Base-by-base conservation (phyloP, 1,140 invertebrate species). In the Aphaenogaster rudis region DNA sequence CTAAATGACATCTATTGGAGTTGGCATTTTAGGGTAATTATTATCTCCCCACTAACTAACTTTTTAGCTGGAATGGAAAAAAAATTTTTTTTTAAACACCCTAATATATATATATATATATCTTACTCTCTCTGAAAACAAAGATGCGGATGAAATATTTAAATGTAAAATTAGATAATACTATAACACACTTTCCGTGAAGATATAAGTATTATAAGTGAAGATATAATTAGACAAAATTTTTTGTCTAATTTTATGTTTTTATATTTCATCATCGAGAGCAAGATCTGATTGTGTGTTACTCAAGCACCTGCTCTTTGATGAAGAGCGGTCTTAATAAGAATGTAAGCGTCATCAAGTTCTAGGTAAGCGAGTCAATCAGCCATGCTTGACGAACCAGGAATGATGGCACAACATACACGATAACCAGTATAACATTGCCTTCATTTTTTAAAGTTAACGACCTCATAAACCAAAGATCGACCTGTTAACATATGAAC, bases 381-480 rank as follows among this genome's bases (percentile, higher is more conserved):
- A 54, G 39, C 48, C 74, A 88, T 81, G 84, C 74, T 74, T 89
- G 81, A 78, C 74, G 54, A 84, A 84, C 71, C 36, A 61, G 67
- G 80, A 88, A 86, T 76, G 42, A 61, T 69, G 52, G 5, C 63
- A 54, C 88, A 85, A 78, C 79, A 78, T 57, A 64, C 54, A 36
- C 74, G 61, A 67, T 79, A 69, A 71, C 69, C 77, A 82, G 61
- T 71, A 59, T 28, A 28, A 67, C 57, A 57, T 78, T 36, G 79
- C 61, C 36, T 67, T 69, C 15, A 59, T 72, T 72, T 78, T 88
- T 90, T 90, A 64, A 91, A 91, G 77, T 71, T 91, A 88, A 92
- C 84, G 88, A 88, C 79, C 88, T 81, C 88, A 79, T 91, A 92
- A 92, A 90, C 59, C 81, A 78, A 61, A 42, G 28, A 88, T 88